These are phyloP conservation scores for Polia nebulosa DNA, from an alignment of 2,888 invertebrate genomes.

Conservation along the genomic window DNA sequence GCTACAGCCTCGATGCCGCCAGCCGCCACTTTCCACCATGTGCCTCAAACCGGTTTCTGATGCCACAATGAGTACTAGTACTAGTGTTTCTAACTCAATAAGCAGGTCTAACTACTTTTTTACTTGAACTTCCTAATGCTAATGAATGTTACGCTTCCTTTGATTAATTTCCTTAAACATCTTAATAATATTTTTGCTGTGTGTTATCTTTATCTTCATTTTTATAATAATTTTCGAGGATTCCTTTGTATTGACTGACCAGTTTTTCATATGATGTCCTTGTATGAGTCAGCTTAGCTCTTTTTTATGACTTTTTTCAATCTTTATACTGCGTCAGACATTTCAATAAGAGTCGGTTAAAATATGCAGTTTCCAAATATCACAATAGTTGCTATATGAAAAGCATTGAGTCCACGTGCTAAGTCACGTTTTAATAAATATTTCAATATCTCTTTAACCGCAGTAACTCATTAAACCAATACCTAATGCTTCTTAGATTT, in stretches of 20 bases:
- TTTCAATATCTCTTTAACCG: conserved; percentile 52
- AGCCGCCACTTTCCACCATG: conserved; percentile 82
- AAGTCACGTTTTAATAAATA: conserved; percentile 47
- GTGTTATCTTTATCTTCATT: conserved; percentile 18
- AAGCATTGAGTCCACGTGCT: conserved; percentile 37
- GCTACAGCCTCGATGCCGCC: conserved; percentile 70
- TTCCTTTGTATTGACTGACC: conserved; percentile 37
- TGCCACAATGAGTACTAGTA: conserved; percentile 55
- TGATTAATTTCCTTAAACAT: conserved; percentile 44
- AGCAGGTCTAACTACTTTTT: conserved; percentile 55
- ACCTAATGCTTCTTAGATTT: conserved; percentile 48
- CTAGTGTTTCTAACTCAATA: conserved; percentile 63
- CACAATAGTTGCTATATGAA: conserved; percentile 26
- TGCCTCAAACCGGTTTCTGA: conserved; percentile 79
- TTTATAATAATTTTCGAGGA: conserved; percentile 7
- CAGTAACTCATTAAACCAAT: conserved; percentile 50
- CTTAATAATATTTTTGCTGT: background rate
- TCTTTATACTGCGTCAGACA: background rate
- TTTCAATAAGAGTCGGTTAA: conserved; percentile 4
- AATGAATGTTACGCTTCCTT: conserved; percentile 48
- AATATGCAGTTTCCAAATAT: conserved; percentile 36
- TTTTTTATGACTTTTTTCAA: background rate
- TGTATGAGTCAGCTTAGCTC: conserved; percentile 5
- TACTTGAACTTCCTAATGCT: conserved; percentile 53
- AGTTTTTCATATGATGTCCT: conserved; percentile 22